These are phyloP conservation scores for Tetheella fluctuosa DNA, from an alignment of 2,888 invertebrate genomes.

Conservation along the genomic window DNA sequence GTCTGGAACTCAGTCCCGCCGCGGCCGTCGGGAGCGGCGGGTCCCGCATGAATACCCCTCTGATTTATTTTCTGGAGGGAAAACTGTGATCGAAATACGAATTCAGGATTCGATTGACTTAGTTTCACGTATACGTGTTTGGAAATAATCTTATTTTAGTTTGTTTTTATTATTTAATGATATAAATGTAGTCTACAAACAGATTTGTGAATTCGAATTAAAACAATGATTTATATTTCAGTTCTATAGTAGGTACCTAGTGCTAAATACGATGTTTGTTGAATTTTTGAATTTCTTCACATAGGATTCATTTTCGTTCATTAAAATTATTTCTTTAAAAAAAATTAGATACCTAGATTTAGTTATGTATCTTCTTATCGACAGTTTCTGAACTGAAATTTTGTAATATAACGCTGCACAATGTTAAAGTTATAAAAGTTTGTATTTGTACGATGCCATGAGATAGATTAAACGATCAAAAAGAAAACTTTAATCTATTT, in stretches of 20 bases:
- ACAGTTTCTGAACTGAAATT: not conserved
- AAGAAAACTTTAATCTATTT: too few species aligned
- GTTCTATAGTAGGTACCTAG: too few species aligned
- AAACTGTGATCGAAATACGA: not conserved
- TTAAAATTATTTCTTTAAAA: too few species aligned
- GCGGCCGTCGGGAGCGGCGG: conserved; percentile 78
- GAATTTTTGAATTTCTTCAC: too few species aligned
- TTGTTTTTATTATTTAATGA: not conserved
- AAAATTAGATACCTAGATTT: too few species aligned
- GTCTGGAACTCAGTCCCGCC: conserved; percentile 65
- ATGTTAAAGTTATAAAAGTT: conserved; percentile 4
- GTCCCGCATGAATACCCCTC: conserved; percentile 37
- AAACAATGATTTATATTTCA: not conserved
- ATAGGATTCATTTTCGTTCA: too few species aligned
- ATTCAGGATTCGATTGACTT: not conserved
- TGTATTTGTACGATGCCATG: not conserved
- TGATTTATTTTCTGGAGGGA: not conserved
- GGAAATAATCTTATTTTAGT: not conserved
- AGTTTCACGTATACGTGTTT: not conserved
- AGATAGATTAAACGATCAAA: not conserved
- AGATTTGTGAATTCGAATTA: not conserved
- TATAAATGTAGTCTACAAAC: too few species aligned
- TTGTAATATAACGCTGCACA: not conserved
- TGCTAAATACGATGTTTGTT: too few species aligned
- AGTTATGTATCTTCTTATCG: too few species aligned